Percentiles rank a stretch among this genome's conserved stretches.
These are phyloP conservation scores for Formicarius rufipectus DNA, from an alignment of 2,113 vertebrate species.

Conservation along the genomic window DNA sequence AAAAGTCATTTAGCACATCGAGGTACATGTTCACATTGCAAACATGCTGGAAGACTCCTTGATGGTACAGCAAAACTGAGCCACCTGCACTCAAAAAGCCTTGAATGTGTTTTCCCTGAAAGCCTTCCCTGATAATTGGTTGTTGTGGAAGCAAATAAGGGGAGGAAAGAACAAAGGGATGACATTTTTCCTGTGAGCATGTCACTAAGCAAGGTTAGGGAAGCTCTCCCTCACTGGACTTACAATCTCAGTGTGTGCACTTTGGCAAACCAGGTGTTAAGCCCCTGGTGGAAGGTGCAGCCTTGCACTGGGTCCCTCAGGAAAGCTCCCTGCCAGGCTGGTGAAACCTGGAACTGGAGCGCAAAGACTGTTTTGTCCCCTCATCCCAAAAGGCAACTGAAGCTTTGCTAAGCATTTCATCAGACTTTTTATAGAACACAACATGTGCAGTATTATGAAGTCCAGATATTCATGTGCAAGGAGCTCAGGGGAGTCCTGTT, in stretches of 20 bases:
- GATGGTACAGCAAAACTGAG: not conserved
- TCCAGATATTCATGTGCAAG: not conserved
- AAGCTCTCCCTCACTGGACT: not conserved
- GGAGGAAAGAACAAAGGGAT: not conserved
- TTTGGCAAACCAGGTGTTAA: not conserved
- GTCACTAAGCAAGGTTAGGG: not conserved
- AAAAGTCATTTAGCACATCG: not conserved
- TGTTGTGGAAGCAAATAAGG: not conserved
- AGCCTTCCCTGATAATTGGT: not conserved
- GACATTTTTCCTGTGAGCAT: not conserved
- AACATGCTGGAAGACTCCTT: not conserved
- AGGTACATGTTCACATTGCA: not conserved
- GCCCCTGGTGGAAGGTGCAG: accelerated
- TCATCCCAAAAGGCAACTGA: not conserved
- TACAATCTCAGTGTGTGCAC: accelerated
- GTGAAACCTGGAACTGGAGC: not conserved
- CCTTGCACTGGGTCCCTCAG: accelerated
- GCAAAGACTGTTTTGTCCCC: not conserved
- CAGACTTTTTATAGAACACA: not conserved
- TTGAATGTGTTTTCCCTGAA: not conserved
- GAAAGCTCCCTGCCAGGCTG: not conserved
- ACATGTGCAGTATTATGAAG: not conserved
- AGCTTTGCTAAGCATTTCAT: not conserved
- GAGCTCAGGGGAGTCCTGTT: not conserved
- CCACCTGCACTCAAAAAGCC: not conserved